Evolutionary conservation across 2,888 invertebrate species (phyloP), one percentile per base, ranked within the genome.

Genomic region (Strigamia crassipes): DNA sequence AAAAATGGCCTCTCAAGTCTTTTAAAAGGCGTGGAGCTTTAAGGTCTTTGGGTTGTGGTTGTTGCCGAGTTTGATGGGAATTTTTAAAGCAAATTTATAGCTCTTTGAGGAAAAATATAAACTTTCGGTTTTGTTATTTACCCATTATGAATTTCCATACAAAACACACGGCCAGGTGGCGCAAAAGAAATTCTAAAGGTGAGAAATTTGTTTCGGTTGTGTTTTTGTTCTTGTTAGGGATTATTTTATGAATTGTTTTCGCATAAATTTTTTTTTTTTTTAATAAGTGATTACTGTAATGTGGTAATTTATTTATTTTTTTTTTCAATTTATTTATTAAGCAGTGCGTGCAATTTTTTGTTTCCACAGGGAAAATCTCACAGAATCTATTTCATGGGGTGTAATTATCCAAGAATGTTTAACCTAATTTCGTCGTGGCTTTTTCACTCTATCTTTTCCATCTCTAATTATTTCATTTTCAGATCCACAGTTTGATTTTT

Each of bases 401-500:
- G 12, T 73, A 73, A 73, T 73, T 73, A 73, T 2, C 27, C 27
- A 73, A 73, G 27, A 73, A 73, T 73, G 73, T 73, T 73, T 73
- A 73, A 73, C 73, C 73, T 73, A 73, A 73, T 73, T 73, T 31
- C 31, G 15, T 4, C 13, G 5, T 23, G 5, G 23, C 21, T 18
- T 61, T 61, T 21, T 61, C 6, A 61, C 6, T 21, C 10, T 18
- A 8, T 18, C 15, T 18, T 61, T 61, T 61, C 18, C 6, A 61
- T 61, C 61, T 61, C 5, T 27, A 2, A 18, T 73, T 12, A 31
- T 73, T 73, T 73, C 27, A 73, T 73, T 73, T 73, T 73, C 10
- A 73, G 73, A 73, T 73, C 73, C 31, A 73, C 27, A 73, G 12
- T 73, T 73, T 73, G 73, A 73, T 73, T 73, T 73, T 73, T 73